A percentile compares a stretch with the other conserved stretches of the same genome.
Evolutionary conservation across 92 coral and sea anemone genomes (phyloP).

Genomic region (Umimayanthus kanabou): DNA sequence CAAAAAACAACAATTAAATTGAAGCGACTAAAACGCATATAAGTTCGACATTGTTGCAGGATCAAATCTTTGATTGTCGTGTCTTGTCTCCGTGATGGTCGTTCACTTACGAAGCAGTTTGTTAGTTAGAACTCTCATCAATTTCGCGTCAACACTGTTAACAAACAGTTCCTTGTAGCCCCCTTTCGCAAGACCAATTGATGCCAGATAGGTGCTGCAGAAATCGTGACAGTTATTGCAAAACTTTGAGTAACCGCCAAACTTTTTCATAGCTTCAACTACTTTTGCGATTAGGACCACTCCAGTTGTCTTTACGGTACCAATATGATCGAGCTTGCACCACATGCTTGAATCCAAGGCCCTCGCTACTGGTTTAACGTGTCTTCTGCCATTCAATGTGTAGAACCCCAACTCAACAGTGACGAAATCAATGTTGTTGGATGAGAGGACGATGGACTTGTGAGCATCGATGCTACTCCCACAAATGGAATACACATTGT

Average conservation of each 20-base stretch:
- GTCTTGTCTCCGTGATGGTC: background rate
- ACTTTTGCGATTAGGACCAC: conserved; percentile 43
- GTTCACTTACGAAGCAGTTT: background rate
- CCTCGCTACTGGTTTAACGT: conserved; percentile 48
- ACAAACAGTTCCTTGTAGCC: conserved; percentile 43
- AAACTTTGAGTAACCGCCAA: conserved; percentile 64
- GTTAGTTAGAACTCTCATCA: background rate
- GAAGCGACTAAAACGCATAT: background rate
- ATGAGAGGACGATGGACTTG: conserved; percentile 64
- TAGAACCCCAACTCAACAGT: conserved; percentile 66
- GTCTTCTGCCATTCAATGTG: conserved; percentile 33
- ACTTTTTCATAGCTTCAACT: conserved; percentile 53
- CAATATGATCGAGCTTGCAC: conserved; percentile 47
- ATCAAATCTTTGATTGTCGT: background rate
- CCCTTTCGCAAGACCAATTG: conserved; percentile 52
- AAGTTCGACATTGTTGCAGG: background rate
- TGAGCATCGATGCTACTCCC: conserved; percentile 58
- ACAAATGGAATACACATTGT: conserved; percentile 54
- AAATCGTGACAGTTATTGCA: conserved; percentile 67
- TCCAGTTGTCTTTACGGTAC: conserved; percentile 36
- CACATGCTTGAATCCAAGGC: background rate
- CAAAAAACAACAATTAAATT: no score
- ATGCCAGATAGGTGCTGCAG: conserved; percentile 60
- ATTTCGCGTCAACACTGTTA: background rate
- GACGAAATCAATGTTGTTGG: conserved; percentile 50